These are phyloP conservation scores for Gambusia affinis DNA, from an alignment of 2,113 vertebrate species.

Conservation along the genomic window DNA sequence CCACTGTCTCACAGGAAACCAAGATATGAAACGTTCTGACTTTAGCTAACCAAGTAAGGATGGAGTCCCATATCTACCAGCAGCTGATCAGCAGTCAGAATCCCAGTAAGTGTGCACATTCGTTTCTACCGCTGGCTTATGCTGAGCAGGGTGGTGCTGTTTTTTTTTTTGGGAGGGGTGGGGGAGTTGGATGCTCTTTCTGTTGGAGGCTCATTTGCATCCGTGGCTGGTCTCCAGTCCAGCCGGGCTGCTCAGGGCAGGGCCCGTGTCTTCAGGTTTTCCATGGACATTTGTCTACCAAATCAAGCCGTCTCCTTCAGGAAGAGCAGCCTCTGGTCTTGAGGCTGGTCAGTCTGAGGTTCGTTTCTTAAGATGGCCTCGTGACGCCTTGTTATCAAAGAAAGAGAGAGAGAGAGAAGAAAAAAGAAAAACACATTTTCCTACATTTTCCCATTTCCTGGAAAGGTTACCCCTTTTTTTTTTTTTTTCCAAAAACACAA, in stretches of 20 bases:
- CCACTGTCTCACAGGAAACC: background rate
- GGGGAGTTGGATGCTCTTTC: background rate
- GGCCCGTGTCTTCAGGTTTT: conserved; percentile 31
- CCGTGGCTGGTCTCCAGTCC: conserved; percentile 5
- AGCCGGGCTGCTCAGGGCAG: background rate
- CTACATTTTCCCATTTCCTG: background rate
- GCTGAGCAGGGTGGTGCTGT: background rate
- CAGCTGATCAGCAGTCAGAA: background rate
- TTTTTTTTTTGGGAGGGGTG: background rate
- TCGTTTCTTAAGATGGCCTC: background rate
- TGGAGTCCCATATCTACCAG: conserved; percentile 14
- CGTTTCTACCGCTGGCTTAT: background rate
- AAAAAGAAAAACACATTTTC: no score
- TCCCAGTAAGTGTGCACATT: conserved; percentile 8
- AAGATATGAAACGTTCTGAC: background rate
- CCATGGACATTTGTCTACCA: conserved; percentile 67
- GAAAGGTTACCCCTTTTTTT: background rate
- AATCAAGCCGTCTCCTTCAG: conserved; percentile 47
- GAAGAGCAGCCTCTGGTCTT: background rate
- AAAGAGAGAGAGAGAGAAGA: no score
- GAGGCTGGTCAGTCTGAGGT: background rate
- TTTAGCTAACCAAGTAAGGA: background rate
- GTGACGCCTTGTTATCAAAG: background rate
- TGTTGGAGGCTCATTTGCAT: conserved; percentile 60
- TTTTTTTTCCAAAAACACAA: no score